Conservation (phyloP, 2,797 vertebrate species). For the Chiloscyllium punctatum region DNA sequence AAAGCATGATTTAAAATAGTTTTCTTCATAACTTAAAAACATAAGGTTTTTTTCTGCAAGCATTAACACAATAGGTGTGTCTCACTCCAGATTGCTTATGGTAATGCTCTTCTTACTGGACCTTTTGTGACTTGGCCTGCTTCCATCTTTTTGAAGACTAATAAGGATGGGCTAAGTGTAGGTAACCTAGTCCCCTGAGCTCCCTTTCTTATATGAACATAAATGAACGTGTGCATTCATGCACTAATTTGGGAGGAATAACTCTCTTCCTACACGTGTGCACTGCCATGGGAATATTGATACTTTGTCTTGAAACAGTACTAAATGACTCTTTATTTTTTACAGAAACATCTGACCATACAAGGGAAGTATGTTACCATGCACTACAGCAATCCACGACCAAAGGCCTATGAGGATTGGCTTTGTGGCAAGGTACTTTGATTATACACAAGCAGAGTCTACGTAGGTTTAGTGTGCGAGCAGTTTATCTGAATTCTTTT, state of each 20-base stretch:
- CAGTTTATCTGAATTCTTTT: fast-evolving
- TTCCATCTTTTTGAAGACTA: constrained; percentile 66
- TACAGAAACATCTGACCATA: constrained; percentile 93
- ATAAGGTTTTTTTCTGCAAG: constrained; percentile 15
- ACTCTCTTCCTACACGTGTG: constrained; percentile 77
- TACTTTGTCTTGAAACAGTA: constrained; percentile 58
- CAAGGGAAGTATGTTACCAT: constrained; percentile 93
- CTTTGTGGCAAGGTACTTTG: constrained; percentile 90
- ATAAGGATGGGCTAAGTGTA: constrained; percentile 70
- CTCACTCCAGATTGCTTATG: not conserved
- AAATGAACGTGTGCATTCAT: constrained; percentile 53
- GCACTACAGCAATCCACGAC: constrained; percentile 96
- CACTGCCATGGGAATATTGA: constrained; percentile 81
- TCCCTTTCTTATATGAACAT: constrained; percentile 56
- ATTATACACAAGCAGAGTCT: not conserved
- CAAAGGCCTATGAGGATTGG: constrained; percentile 95
- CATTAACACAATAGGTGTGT: constrained; percentile 2
- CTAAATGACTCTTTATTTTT: constrained; percentile 72
- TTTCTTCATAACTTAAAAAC: not conserved
- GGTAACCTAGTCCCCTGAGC: constrained; percentile 67
- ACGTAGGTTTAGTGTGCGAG: not conserved
- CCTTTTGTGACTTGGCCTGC: constrained; percentile 50
- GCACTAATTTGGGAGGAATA: constrained; percentile 68
- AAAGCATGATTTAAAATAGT: constrained; percentile 11
- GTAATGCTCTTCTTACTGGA: constrained; percentile 8